Evolutionary conservation across 2,797 vertebrate genomes (phyloP), one percentile per base, ranked within the genome.

Genomic region (Clangula hyemalis): DNA sequence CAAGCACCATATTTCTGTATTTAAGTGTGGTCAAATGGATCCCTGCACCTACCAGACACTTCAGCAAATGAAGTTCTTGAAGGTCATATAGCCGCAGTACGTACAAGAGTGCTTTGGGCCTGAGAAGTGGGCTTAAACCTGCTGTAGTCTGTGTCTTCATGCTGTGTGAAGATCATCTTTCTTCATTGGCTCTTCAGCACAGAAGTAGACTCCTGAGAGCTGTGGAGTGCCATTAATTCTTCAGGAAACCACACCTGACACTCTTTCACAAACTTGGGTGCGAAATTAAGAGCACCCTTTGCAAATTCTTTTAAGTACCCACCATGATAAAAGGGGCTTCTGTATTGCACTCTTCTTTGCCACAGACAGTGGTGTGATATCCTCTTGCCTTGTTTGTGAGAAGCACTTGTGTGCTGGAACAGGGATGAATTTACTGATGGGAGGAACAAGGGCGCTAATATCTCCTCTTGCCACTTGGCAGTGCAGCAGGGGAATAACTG

Each of bases 401-500:
- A 27, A 85, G 60, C 47, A 30, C 7, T 10, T 7, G 10, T 4
- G 45, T 41, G 22, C 25, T 62, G 34, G 45, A 85, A 34, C 19
- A 78, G 32, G 30, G 28, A 13, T 76, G 56, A 38, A 39, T 51
- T 74, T 61, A 16, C 19, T 65, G 27, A 43, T 22, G 28, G 56
- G 51, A 79, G 38, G 22, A 17, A 11, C 20, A 68, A 41, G 51
- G 0, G 0, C 28, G 32, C 22, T 60, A 17, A 1, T 32, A 8
- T 41, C n/a, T 64, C 24, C 8, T 76, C 34, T 9, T 61, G 71
- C 74, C 45, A 8, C 3, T 0, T 19, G 66, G 27, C 43, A 69
- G 0, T 57, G 34, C 2, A 2, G 2, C n/a, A 20, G 39, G 8
- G 43, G 8, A 69, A 13, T 7, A 15, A 3, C 14, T 13, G 68